phyloP scores from a whole-genome alignment of 37 sponge, comb jelly and placozoan species.

The Mnemiopsis leidyi region DNA sequence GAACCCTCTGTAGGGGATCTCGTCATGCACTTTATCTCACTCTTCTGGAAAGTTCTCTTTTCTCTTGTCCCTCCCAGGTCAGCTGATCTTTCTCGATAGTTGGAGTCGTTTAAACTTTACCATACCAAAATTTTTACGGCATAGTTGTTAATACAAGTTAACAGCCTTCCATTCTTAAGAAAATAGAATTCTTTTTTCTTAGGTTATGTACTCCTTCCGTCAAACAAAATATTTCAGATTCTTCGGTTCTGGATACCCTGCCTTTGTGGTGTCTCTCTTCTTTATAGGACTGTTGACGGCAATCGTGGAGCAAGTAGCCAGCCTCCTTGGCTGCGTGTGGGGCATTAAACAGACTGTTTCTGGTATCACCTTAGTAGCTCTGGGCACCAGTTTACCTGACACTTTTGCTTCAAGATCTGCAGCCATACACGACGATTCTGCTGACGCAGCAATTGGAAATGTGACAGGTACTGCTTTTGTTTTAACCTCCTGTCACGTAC shows the following conservation, averaged over 20 bases:
- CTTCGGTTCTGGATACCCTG: conserved; percentile 69
- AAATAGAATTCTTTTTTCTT: too few species aligned
- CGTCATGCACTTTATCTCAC: conserved; percentile 57
- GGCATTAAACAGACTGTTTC: conserved; percentile 69
- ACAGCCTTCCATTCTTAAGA: too few species aligned
- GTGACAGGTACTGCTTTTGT: conserved; percentile 69
- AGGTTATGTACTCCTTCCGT: too few species aligned
- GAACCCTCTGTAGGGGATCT: conserved; percentile 15
- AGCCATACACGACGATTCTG: conserved; percentile 71
- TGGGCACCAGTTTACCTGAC: conserved; percentile 76
- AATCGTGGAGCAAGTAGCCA: conserved; percentile 69
- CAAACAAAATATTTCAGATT: background rate
- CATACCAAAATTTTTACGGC: too few species aligned
- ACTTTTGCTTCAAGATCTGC: conserved; percentile 72
- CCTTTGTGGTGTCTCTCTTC: conserved; percentile 69
- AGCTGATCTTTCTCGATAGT: too few species aligned
- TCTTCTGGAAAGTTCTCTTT: conserved; percentile 68
- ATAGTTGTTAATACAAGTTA: too few species aligned
- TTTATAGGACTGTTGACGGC: conserved; percentile 70
- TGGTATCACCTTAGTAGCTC: conserved; percentile 76
- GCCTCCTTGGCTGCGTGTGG: conserved; percentile 68
- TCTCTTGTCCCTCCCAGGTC: conserved; percentile 63
- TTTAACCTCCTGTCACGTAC: too few species aligned
- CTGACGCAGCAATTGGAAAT: conserved; percentile 75
- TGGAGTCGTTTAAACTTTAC: too few species aligned